Evolutionary conservation across 2,797 vertebrate genomes (phyloP), one percentile per base, ranked within the genome.

Genomic region (Taenioides sp.): DNA sequence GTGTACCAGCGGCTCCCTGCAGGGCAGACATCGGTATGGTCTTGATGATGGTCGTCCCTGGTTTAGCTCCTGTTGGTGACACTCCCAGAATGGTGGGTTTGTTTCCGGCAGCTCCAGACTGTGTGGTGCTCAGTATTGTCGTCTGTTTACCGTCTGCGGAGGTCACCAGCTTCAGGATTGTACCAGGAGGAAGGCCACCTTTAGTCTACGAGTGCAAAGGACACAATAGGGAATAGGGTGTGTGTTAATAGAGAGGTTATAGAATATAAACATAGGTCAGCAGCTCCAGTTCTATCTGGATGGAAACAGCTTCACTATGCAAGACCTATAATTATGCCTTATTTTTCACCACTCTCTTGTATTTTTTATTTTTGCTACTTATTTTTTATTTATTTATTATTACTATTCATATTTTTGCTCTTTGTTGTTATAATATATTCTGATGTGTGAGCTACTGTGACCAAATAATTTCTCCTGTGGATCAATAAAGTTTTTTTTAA

Each of bases 11-110:
- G 0, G 92, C 94, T 0, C 93, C 86, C 81, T 96, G 96, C 23
- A 97, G 92, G 14, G 96, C 96, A 0, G 96, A 97, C 94, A 97
- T 87, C 6, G 96, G 96, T 84, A 97, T 96, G 79, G 96, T 96
- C 77, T 96, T 96, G 84, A 96, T 94, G 80, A 95, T 95, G 73
- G 95, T 90, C 31, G 95, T 95, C 65, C 95, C 94, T 0, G 94
- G 94, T 71, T 96, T 96, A 72, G 89, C 91, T 69, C 81, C 74
- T 64, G 91, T 90, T 9, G 95, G 93, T 1, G 93, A 87, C 31
- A 97, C 92, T 40, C 95, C 94, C 78, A 96, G 83, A 69, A 97
- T 95, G 81, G 94, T 95, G 78, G 95, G 93, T 67, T 96, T 97
- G 63, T 57, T 22, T 0, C 22, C 2, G 0, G 68, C 22, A 52